These are phyloP conservation scores for Melanogrammus aeglefinus DNA, from an alignment of 2,797 vertebrate species.

Conservation along the genomic window DNA sequence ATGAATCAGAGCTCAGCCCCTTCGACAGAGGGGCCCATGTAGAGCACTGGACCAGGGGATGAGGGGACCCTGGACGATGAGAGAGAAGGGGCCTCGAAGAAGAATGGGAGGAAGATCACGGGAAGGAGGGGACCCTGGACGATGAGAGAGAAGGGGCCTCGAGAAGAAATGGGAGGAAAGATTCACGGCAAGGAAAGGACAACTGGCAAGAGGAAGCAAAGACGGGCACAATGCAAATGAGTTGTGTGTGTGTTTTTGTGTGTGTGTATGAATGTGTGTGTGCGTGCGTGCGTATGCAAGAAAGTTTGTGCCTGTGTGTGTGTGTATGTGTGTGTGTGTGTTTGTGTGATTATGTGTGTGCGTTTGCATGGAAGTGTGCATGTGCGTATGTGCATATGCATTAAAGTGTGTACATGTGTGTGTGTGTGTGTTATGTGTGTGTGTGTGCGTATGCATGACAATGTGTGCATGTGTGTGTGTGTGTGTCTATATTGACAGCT, in stretches of 20 bases:
- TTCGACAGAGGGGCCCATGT: background rate
- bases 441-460: background rate
- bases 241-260: background rate
- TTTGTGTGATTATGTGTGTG: background rate
- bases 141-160: background rate
- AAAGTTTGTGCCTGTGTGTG: background rate
- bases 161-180: background rate
- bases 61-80: background rate
- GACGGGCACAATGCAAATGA: background rate
- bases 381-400: background rate
- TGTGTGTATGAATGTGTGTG: background rate
- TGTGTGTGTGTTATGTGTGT: slow-evolving; percentile 6
- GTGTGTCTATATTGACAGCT: background rate
- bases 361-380: background rate
- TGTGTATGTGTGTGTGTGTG: background rate
- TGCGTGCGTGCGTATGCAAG: too few relatives aligned
- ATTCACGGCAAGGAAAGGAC: background rate
- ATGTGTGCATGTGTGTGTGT: background rate
- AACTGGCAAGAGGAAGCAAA: background rate
- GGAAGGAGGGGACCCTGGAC: background rate
- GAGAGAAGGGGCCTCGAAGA: background rate
- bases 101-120: background rate
- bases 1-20: background rate
- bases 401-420: background rate
- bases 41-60: background rate